phyloP scores from a whole-genome alignment of 2,113 vertebrate species.

The Crocuta crocuta region DNA sequence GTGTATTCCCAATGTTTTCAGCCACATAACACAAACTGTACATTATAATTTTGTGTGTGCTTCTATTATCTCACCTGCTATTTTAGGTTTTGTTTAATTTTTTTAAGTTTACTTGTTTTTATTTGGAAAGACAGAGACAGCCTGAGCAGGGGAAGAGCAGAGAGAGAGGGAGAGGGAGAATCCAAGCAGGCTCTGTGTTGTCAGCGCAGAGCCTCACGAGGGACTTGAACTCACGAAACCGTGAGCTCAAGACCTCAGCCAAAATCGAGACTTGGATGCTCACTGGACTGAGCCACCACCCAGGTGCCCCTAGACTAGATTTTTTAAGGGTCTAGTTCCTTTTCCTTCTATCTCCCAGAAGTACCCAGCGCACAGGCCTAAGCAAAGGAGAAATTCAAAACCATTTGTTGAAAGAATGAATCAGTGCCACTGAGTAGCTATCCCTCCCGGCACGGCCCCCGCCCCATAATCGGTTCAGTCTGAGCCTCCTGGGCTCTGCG shows the following conservation, averaged over 20 bases:
- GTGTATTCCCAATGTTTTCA: fast-evolving
- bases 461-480: fast-evolving
- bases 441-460: fast-evolving
- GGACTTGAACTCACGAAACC: too few relatives aligned
- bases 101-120: too few relatives aligned
- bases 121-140: too few relatives aligned
- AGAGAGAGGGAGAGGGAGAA: too few relatives aligned
- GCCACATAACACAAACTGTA: fast-evolving
- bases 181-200: too few relatives aligned
- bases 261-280: too few relatives aligned
- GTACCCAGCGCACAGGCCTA: background rate
- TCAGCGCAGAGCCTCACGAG: too few relatives aligned
- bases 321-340: background rate
- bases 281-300: too few relatives aligned
- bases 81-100: too few relatives aligned
- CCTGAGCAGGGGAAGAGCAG: too few relatives aligned
- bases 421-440: fast-evolving
- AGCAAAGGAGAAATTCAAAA: fast-evolving
- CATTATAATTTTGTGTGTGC: fast-evolving
- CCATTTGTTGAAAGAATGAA: fast-evolving
- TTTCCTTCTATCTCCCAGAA: fast-evolving
- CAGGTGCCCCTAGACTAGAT: too few relatives aligned
- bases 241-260: too few relatives aligned
- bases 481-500: fast-evolving
- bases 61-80: fast-evolving